Conservation (phyloP, 2,888 invertebrate species). For the Atethmia centrago region DNA sequence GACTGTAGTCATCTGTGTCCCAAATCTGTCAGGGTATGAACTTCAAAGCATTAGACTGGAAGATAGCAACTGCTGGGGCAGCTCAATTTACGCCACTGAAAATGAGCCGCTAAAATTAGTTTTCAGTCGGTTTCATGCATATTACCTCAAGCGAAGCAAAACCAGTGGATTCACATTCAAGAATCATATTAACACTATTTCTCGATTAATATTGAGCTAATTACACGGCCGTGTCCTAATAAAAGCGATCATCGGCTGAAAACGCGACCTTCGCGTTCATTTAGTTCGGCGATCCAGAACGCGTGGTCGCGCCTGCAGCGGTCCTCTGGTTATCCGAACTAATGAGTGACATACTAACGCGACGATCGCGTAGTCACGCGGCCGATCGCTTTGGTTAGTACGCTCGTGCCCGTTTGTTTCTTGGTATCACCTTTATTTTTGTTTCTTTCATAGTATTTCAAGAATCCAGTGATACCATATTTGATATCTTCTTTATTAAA, state of each 20-base stretch:
- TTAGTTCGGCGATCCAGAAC: no score
- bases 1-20: background rate
- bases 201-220: no score
- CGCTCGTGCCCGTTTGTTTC: background rate
- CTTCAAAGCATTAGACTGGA: no score
- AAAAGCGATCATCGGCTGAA: background rate
- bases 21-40: background rate
- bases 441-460: background rate
- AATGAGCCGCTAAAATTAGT: background rate
- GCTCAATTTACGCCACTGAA: background rate
- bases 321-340: background rate
- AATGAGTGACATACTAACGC: background rate
- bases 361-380: no score
- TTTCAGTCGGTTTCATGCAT: background rate
- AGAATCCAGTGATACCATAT: conserved; percentile 22
- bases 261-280: background rate
- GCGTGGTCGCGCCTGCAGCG: no score
- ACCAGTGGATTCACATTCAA: no score
- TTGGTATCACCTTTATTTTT: background rate
- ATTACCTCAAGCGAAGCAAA: no score
- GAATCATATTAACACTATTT: background rate
- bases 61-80: background rate
- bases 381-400: background rate
- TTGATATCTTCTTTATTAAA: conserved; percentile 23
- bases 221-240: background rate